Percentiles rank a stretch among this genome's conserved stretches.
Conservation (phyloP, 2,797 vertebrate species). For the Euthynnus affinis region DNA sequence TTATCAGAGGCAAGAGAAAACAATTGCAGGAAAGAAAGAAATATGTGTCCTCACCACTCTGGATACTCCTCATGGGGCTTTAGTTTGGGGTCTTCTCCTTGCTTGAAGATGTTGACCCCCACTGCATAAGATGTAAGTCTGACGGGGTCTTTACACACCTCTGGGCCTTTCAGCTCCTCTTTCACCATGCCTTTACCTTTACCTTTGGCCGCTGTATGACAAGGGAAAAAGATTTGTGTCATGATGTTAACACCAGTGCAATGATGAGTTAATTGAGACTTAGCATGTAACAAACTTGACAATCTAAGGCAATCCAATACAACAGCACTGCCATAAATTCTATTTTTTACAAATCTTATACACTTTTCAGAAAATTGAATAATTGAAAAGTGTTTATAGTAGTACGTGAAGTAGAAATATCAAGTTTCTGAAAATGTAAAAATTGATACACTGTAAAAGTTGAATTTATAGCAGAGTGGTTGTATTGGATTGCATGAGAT, state of each 20-base stretch:
- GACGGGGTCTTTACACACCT: conserved; percentile 91
- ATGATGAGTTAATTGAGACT: background rate
- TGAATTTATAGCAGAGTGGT: too few species aligned
- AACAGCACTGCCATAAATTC: too few species aligned
- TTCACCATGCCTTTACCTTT: conserved; percentile 86
- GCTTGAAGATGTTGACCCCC: conserved; percentile 92
- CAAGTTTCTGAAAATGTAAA: too few species aligned
- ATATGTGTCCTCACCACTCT: conserved; percentile 85
- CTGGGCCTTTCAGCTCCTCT: conserved; percentile 87
- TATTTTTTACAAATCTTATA: too few species aligned
- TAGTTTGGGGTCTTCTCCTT: conserved; percentile 90
- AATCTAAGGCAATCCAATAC: too few species aligned
- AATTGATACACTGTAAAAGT: too few species aligned
- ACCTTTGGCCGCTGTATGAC: conserved; percentile 82
- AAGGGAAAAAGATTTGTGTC: background rate
- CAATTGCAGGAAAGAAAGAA: background rate
- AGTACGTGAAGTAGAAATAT: too few species aligned
- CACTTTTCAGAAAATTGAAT: too few species aligned
- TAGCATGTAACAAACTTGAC: too few species aligned
- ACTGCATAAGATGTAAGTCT: conserved; percentile 89
- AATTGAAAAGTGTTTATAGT: too few species aligned
- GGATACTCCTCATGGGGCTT: conserved; percentile 89
- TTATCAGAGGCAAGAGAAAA: background rate
- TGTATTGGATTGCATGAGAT: too few species aligned
- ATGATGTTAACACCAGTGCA: background rate